Evolutionary conservation across 2,888 invertebrate genomes (phyloP).

Genomic region (Lepidonotus clava): DNA sequence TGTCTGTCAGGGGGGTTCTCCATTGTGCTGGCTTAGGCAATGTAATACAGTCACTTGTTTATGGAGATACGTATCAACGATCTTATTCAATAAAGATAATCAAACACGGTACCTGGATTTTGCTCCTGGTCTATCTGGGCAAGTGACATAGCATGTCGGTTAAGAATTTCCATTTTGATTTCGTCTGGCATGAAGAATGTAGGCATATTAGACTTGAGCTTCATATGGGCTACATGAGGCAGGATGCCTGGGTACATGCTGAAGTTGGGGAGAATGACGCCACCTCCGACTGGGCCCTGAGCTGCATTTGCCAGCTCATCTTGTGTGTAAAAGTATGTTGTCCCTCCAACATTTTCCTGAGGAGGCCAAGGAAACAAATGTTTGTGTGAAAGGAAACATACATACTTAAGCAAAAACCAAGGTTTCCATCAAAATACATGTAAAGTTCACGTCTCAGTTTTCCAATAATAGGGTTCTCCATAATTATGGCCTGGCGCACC

Average conservation of each 20-base stretch:
- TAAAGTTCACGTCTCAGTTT: background rate
- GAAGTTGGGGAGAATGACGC: slow-evolving; percentile 80
- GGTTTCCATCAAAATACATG: background rate
- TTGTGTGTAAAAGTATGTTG: slow-evolving; percentile 92
- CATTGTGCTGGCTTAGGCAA: no score
- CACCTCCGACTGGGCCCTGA: slow-evolving; percentile 69
- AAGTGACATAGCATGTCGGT: slow-evolving; percentile 87
- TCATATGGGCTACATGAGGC: slow-evolving; percentile 80
- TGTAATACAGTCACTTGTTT: no score
- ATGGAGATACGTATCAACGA: no score
- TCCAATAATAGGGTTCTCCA: background rate
- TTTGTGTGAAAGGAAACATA: no score
- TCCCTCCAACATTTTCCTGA: slow-evolving; percentile 86
- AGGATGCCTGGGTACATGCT: slow-evolving; percentile 79
- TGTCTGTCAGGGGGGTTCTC: no score
- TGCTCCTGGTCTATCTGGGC: slow-evolving; percentile 86
- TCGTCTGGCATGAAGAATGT: slow-evolving; percentile 91
- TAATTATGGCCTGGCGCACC: background rate
- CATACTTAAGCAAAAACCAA: no score
- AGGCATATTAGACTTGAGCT: slow-evolving; percentile 78
- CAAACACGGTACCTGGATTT: slow-evolving; percentile 79
- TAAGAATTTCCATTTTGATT: slow-evolving; percentile 88
- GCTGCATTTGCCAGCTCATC: slow-evolving; percentile 72
- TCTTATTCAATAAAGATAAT: no score
- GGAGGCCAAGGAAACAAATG: no score